Conservation (phyloP, 1,140 invertebrate genomes). For the Polyergus mexicanus region DNA sequence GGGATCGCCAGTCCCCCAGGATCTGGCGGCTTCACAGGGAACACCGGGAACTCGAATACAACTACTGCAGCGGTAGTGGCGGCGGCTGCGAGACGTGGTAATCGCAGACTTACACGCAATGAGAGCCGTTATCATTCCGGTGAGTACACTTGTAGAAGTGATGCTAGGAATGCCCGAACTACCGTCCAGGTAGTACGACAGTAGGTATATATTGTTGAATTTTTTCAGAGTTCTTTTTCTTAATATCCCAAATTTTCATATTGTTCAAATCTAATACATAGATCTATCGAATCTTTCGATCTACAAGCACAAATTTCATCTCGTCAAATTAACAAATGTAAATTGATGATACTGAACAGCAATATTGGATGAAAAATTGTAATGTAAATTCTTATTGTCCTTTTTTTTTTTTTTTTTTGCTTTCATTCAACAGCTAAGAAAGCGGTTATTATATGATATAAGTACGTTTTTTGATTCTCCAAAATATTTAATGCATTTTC, state of each 20-base stretch:
- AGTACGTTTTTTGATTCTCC: no score
- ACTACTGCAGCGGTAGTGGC: constrained; percentile 77
- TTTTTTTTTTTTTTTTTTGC: no score
- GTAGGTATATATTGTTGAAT: background rate
- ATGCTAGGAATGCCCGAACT: background rate
- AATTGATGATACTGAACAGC: no score
- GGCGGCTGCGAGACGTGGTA: constrained; percentile 90
- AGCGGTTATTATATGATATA: no score
- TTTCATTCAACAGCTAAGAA: no score
- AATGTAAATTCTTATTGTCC: no score
- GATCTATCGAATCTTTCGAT: no score
- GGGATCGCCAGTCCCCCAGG: constrained; percentile 84
- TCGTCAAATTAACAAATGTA: no score
- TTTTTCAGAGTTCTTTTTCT: background rate
- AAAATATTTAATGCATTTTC: no score
- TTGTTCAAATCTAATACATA: no score
- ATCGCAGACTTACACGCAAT: constrained; percentile 96
- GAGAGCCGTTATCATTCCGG: constrained; percentile 98
- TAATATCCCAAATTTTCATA: background rate
- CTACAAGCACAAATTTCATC: no score
- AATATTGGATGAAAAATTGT: no score
- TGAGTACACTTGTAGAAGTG: constrained; percentile 87
- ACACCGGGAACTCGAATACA: constrained; percentile 86
- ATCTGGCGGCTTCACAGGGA: constrained; percentile 85
- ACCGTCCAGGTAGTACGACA: background rate